Evolutionary conservation across 2,888 invertebrate species (phyloP).

Genomic region (Ditylenchus weischeri): DNA sequence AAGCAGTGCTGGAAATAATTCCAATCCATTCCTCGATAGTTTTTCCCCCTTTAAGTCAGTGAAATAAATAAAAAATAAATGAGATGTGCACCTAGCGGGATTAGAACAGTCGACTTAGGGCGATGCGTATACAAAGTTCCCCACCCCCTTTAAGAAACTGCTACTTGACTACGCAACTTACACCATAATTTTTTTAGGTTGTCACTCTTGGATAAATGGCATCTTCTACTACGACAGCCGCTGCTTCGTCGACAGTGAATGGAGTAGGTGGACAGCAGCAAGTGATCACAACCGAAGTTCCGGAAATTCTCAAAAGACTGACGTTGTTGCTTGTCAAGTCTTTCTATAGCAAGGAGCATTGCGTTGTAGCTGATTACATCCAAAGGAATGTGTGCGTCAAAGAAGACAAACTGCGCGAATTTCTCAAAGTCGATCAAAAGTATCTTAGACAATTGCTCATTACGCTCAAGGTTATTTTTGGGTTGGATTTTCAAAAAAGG

Average conservation of each 20-base stretch:
- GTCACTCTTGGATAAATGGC: neutral
- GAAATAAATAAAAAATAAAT: too few species aligned
- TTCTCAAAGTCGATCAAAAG: constrained; percentile 51
- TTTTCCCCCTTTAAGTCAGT: too few species aligned
- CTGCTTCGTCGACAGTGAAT: neutral
- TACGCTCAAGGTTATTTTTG: constrained; percentile 32
- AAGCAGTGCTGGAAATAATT: too few species aligned
- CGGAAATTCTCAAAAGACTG: constrained; percentile 37
- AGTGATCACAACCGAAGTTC: constrained; percentile 34
- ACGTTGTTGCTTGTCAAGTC: constrained; percentile 32
- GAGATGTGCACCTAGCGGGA: too few species aligned
- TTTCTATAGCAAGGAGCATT: constrained; percentile 47
- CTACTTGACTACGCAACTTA: too few species aligned
- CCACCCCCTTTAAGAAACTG: too few species aligned
- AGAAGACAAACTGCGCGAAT: constrained; percentile 51
- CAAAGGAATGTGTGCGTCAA: constrained; percentile 52
- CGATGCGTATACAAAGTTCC: too few species aligned
- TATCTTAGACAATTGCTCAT: constrained; percentile 41
- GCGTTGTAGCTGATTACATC: constrained; percentile 53
- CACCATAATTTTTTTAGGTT: too few species aligned
- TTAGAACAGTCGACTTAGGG: too few species aligned
- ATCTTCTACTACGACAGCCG: neutral
- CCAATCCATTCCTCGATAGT: too few species aligned
- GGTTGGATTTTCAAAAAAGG: too few species aligned
- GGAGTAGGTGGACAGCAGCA: constrained; percentile 1